Evolutionary conservation across 1,140 invertebrate genomes (phyloP).

Genomic region (Pseudachorutes palmiensis): DNA sequence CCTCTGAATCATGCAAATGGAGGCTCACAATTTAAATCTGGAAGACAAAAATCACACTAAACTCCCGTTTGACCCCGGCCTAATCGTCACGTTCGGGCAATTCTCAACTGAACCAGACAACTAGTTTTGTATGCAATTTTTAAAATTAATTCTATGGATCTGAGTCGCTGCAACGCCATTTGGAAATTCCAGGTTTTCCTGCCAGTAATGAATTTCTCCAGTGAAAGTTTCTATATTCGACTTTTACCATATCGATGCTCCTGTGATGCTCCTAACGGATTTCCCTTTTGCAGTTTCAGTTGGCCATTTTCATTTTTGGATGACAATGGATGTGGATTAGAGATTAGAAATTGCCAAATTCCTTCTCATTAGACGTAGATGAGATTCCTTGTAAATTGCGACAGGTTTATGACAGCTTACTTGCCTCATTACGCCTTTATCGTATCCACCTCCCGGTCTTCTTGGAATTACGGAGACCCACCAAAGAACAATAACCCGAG

Average conservation of each 20-base stretch:
- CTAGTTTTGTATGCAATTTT: too few relatives aligned
- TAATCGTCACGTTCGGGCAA: neutral
- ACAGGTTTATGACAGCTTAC: neutral
- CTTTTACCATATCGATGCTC: too few relatives aligned
- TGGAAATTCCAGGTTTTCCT: too few relatives aligned
- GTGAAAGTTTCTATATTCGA: too few relatives aligned
- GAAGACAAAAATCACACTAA: neutral
- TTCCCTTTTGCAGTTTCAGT: too few relatives aligned
- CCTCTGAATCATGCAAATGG: neutral
- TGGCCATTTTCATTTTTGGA: too few relatives aligned
- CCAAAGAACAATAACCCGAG: neutral
- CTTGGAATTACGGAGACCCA: neutral
- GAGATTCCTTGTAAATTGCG: neutral
- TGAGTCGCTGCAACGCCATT: too few relatives aligned
- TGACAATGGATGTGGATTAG: too few relatives aligned
- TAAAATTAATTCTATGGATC: too few relatives aligned
- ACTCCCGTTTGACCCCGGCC: neutral
- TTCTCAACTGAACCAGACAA: neutral
- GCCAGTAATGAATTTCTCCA: too few relatives aligned
- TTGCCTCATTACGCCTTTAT: neutral
- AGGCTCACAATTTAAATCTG: neutral
- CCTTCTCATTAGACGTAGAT: neutral
- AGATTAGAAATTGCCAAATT: conserved; percentile 2
- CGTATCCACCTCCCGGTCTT: too few relatives aligned
- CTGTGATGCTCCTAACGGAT: too few relatives aligned